Evolutionary conservation across 1,140 invertebrate genomes (phyloP).

Genomic region (Micrasema longulum): DNA sequence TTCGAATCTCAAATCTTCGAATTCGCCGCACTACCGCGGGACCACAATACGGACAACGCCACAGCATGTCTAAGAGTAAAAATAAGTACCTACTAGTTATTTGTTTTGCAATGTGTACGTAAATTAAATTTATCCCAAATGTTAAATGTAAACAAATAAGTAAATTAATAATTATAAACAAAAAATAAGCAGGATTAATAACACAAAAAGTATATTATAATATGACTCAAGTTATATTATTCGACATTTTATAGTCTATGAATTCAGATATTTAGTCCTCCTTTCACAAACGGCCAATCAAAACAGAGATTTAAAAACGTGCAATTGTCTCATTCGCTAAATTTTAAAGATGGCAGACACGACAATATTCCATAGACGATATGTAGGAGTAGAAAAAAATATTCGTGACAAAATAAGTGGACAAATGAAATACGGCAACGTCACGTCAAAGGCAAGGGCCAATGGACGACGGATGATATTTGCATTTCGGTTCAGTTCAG

Average conservation of each 20-base stretch:
- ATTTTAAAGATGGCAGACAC: not conserved
- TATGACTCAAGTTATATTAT: not conserved
- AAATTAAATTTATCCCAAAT: not conserved
- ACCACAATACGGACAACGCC: no score
- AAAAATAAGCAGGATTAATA: not conserved
- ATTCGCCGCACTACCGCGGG: no score
- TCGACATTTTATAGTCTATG: no score
- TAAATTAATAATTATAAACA: not conserved
- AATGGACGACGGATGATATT: constrained; percentile 44
- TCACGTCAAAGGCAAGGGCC: constrained; percentile 61
- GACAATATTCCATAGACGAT: constrained; percentile 20
- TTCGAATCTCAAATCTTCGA: no score
- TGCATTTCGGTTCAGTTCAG: constrained; percentile 57
- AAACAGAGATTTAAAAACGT: not conserved
- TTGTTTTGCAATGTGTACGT: no score
- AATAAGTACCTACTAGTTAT: no score
- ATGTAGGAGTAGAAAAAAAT: constrained; percentile 41
- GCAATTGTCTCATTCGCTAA: constrained; percentile 3
- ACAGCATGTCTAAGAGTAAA: no score
- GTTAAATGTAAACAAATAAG: no score
- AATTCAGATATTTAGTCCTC: not conserved
- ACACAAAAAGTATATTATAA: not conserved
- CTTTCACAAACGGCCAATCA: constrained; percentile 5
- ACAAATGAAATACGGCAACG: constrained; percentile 71
- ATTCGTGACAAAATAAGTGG: constrained; percentile 54